Evolutionary conservation across 2,113 vertebrate genomes (phyloP), one percentile per base, ranked within the genome.

Genomic region (Melanocharis versteri): DNA sequence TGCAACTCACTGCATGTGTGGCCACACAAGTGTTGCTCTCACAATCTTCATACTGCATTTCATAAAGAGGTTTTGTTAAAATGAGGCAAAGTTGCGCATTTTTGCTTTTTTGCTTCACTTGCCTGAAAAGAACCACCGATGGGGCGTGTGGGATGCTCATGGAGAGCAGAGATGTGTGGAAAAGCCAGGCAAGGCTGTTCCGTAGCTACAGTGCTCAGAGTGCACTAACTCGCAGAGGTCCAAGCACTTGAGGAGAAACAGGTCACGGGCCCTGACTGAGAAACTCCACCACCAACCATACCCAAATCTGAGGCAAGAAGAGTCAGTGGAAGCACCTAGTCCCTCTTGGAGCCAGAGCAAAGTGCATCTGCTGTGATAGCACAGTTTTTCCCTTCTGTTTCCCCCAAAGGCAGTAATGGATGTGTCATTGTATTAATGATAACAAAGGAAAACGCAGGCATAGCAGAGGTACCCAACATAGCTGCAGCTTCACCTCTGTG

Each of bases 131-230:
- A 40, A 28, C 4, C 12, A n/a, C 5, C 62, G 27, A 24, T 1
- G 13, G 62, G 27, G 11, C 1, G 0, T 2, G 2, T 51, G 28
- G 15, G 15, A 42, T 19, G 7, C 13, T 79, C 13, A 10, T 3
- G 4, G 27, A 40, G 53, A 64, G 17, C 31, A 64, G 30, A 64
- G 24, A 35, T 21, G 3, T 39, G 16, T 53, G 27, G 24, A 57
- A 75, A 58, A 62, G 5, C 3, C 31, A 51, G 15, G 12, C 33
- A 82, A 64, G 28, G 44, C 6, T 71, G 9, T 39, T 57, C 12
- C 1, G 1, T 21, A 44, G 15, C n/a, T 42, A 7, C 42, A 50
- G 10, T 18, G 3, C 51, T 58, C 48, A 33, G 30, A 21, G 5
- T 6, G 6, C 2, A 1, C 16, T 60, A 40, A 17, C 24, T 15